phyloP scores from a whole-genome alignment of 1,140 invertebrate species.

The Andrena cerasifolii region DNA sequence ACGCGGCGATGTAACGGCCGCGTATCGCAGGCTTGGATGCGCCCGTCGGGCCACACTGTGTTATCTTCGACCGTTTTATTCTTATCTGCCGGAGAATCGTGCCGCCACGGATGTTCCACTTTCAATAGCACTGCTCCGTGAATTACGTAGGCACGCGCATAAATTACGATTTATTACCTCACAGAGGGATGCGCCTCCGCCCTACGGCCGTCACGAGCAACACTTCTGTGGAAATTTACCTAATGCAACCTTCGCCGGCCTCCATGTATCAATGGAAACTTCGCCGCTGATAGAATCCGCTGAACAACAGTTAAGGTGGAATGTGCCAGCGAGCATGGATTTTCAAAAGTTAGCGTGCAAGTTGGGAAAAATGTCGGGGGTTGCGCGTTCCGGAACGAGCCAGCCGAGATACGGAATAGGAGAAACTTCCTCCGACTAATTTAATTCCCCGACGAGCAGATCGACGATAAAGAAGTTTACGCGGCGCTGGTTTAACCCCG shows the following conservation, averaged over 20 bases:
- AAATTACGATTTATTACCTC: constrained; percentile 43
- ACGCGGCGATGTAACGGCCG: constrained; percentile 31
- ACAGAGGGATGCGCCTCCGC: not conserved
- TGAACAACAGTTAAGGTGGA: too few relatives aligned
- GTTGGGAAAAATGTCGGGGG: constrained; percentile 46
- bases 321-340: not conserved
- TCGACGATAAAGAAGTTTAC: constrained; percentile 55
- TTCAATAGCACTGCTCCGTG: constrained; percentile 24
- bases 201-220: not conserved
- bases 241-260: not conserved
- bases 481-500: constrained; percentile 48
- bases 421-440: constrained; percentile 62
- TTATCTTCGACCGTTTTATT: constrained; percentile 44
- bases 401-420: constrained; percentile 54
- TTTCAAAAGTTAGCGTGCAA: not conserved
- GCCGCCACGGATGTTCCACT: constrained; percentile 46
- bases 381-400: constrained; percentile 8
- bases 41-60: not conserved
- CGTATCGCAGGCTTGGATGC: constrained; percentile 4
- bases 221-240: not conserved
- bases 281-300: constrained; percentile 4
- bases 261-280: too few relatives aligned
- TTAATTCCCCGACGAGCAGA: constrained; percentile 53
- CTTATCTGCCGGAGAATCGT: constrained; percentile 39
- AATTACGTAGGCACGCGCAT: constrained; percentile 31